Evolutionary conservation across 2,888 invertebrate species (phyloP), one percentile per base, ranked within the genome.

Genomic region (Agelastica alni): DNA sequence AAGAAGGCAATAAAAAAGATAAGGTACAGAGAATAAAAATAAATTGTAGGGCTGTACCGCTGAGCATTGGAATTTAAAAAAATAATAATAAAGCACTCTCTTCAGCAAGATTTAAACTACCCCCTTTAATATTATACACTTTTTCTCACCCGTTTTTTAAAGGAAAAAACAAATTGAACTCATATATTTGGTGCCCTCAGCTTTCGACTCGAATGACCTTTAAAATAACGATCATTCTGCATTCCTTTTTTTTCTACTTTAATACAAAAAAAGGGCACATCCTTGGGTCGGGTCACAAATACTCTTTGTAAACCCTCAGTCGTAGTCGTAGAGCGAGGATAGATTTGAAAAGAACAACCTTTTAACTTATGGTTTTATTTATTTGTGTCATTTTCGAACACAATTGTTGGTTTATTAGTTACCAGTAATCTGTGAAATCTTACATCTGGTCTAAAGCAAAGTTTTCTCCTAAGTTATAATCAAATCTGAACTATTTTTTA

Each of bases 211-310:
- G 42, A 42, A 53, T 43, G 53, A 53, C 53, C 53, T 53, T 53
- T 53, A 42, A 42, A 53, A 53, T 53, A 53, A 53, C 53, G 53
- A 53, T 42, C 53, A 47, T 53, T 47, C 53, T 32, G 47, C 53
- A 47, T 47, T 41, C 47, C 53, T 39, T 41, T 48, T 48, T 39
- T 34, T 47, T 36, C 34, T 30, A 4, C 17, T 4, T 36, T 17
- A 4, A 7, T 17, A 3, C 13, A 12, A 42, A 39, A 51, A 52
- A 52, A 47, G 28, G 42, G 9, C 42, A 36, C 17, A 12, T 44
- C 41, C 42, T 42, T 44, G 31, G 51, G 44, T 45, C 37, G 44
- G 28, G 36, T 36, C 22, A 18, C 17, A 31, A 20, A 36, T 14
- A 47, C 30, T 42, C 42, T 47, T 46, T 42, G 39, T 47, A 47